These are phyloP conservation scores for Lipotes vexillifer DNA, from an alignment of 2,113 vertebrate genomes.

Conservation along the genomic window DNA sequence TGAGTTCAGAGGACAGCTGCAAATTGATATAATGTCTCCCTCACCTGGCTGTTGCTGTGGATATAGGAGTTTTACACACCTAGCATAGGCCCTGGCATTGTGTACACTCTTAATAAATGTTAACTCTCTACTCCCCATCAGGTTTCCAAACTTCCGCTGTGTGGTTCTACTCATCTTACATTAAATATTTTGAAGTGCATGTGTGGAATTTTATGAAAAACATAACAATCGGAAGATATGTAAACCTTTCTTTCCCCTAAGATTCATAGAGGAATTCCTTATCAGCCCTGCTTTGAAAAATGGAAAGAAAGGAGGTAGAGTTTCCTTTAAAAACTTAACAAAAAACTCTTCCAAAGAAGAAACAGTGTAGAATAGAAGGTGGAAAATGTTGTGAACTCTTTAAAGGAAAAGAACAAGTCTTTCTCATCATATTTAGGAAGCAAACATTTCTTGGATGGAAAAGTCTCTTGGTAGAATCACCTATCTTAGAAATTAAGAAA, in stretches of 20 bases:
- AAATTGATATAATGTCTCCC: not conserved
- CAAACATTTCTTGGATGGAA: not conserved
- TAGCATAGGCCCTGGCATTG: not conserved
- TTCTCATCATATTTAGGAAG: not conserved
- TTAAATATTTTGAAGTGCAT: not conserved
- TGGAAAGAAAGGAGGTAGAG: not conserved
- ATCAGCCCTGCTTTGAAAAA: not conserved
- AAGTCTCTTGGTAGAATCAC: not conserved
- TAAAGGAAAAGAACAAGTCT: not conserved
- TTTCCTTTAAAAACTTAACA: not conserved
- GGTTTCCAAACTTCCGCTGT: not conserved
- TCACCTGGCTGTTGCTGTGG: not conserved
- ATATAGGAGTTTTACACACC: not conserved
- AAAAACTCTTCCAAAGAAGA: not conserved
- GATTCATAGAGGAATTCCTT: not conserved
- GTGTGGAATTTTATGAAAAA: not conserved
- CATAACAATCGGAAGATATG: conserved; percentile 16
- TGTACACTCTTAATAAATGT: not conserved
- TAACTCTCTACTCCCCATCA: not conserved
- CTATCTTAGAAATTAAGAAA: conserved; percentile 22
- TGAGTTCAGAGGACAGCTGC: not conserved
- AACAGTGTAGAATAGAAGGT: not conserved
- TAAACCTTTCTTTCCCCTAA: not conserved
- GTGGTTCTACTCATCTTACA: not conserved
- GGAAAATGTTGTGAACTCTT: not conserved